Evolutionary conservation across 2,888 invertebrate genomes (phyloP), one percentile per base, ranked within the genome.

Genomic region (Thymelicus lineola): DNA sequence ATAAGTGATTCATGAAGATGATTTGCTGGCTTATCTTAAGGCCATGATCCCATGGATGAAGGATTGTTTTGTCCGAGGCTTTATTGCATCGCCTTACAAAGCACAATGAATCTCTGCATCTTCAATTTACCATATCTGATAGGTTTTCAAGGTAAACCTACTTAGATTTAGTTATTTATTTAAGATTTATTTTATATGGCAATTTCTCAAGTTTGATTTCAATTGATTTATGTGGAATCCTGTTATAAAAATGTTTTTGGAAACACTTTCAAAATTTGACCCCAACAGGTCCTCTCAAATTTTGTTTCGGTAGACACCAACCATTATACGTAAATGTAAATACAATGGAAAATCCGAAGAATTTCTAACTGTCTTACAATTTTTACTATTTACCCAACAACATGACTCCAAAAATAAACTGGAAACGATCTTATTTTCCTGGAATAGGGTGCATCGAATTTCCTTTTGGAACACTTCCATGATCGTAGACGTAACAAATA

Each of bases 1-100:
- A 70, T 71, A 55, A 42, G 38, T 75, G 75, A 75, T 53, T 75
- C 75, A 75, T 59, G 59, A 1, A 6, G 62, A 63, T 68, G 61
- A 62, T 68, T 62, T 48, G 57, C 46, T 48, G 61, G 68, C 57
- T 48, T 68, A 68, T 68, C 62, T 68, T 62, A 57, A 14, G 68
- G 55, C 61, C 67, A 55, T 67, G 67, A 46, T 55, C 55, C 42
- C 28, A 42, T 50, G 57, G 48, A 59, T 17, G 55, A 45, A 65
- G 45, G 64, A 45, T 65, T 65, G 55, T 65, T 55, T 57, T 45
- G 42, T 57, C 28, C 15, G 28, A 65, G 20, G 42, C 20, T 20
- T 42, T 20, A 20, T 28, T 63, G 6, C 53, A 53, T 53, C 20
- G 53, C 20, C 53, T 20, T 20, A 53, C 7, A 12, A 53, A 53